Evolutionary conservation across 2,113 vertebrate species (phyloP).

Genomic region (Malurus cyaneus): DNA sequence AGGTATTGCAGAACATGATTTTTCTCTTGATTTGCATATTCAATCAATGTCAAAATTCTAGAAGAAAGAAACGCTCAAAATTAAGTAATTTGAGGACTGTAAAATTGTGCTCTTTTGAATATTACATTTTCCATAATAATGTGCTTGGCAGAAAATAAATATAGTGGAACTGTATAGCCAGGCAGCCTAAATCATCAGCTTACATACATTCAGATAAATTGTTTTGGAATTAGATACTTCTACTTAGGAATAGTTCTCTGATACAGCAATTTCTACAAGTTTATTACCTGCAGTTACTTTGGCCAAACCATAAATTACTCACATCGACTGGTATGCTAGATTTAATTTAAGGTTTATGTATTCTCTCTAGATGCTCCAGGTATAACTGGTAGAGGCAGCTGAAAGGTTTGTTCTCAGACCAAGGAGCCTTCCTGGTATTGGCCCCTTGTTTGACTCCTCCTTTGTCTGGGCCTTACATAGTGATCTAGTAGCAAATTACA

Average conservation of each 20-base stretch:
- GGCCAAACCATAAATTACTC: conserved; percentile 1
- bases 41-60: neutral
- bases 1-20: neutral
- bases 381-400: neutral
- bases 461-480: neutral
- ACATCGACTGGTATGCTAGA: neutral
- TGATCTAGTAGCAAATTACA: neutral
- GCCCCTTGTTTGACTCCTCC: neutral
- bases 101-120: neutral
- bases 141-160: neutral
- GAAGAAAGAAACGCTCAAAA: neutral
- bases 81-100: neutral
- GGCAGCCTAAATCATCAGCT: neutral
- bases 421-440: neutral
- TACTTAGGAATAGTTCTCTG: neutral
- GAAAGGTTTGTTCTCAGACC: neutral
- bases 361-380: neutral
- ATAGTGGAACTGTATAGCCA: neutral
- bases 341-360: neutral
- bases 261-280: neutral
- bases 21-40: neutral
- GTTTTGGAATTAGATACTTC: neutral
- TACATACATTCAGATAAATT: neutral
- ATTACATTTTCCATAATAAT: neutral
- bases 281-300: conserved; percentile 1